A percentile compares a stretch with the other conserved stretches of the same genome.
Conservation (phyloP, 2,888 invertebrate species). For the Nomada fabriciana region DNA sequence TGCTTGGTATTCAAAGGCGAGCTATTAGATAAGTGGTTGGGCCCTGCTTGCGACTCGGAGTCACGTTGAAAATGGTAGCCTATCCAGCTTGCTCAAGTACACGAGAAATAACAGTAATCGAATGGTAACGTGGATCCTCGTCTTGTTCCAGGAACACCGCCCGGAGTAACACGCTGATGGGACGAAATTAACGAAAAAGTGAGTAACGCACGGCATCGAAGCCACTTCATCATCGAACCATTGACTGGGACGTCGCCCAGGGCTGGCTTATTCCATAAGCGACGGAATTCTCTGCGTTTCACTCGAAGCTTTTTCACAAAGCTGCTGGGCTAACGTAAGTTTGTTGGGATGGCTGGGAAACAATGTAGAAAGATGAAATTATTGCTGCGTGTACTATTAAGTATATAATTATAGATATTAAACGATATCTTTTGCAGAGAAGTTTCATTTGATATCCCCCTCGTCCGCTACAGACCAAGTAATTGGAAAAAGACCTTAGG, state of each 20-base stretch:
- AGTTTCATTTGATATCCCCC: not conserved
- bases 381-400: no score
- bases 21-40: slow-evolving; percentile 30
- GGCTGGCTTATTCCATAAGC: slow-evolving; percentile 2
- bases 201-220: slow-evolving; percentile 21
- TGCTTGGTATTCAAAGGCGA: slow-evolving; percentile 4
- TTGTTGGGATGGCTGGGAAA: not conserved
- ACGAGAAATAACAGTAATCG: slow-evolving; percentile 43
- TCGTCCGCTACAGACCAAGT: no score
- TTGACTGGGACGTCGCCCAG: slow-evolving; percentile 19
- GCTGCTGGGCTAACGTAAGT: not conserved
- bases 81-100: slow-evolving; percentile 25
- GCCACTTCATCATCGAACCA: slow-evolving; percentile 32
- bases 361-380: no score
- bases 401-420: no score
- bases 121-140: slow-evolving; percentile 31
- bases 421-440: not conserved
- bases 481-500: slow-evolving; percentile 3
- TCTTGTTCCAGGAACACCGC: slow-evolving; percentile 30
- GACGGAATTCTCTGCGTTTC: slow-evolving; percentile 14
- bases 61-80: slow-evolving; percentile 33
- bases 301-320: not conserved
- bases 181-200: slow-evolving; percentile 30
- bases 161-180: slow-evolving; percentile 26
- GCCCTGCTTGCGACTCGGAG: slow-evolving; percentile 12